Evolutionary conservation across 35 echinoderm and acorn worm genomes (phyloP).

Genomic region (Lytechinus pictus): DNA sequence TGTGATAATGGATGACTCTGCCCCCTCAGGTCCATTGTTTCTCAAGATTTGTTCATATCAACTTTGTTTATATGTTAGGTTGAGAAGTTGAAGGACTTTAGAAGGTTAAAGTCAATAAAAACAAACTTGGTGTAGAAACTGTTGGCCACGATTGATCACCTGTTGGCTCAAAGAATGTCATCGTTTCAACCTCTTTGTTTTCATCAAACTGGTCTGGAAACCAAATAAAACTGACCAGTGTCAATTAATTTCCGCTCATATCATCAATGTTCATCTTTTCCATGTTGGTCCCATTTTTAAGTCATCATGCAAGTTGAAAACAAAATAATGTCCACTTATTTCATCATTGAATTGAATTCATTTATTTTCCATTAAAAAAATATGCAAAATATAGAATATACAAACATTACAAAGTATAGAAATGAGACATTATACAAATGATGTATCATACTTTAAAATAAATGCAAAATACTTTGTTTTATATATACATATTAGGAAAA

Average conservation of each 20-base stretch:
- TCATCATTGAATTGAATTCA: too few species aligned
- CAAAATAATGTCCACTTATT: too few species aligned
- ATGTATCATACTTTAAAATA: too few species aligned
- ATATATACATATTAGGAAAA: too few species aligned
- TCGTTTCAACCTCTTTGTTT: not conserved
- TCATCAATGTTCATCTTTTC: not conserved
- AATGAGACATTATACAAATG: too few species aligned
- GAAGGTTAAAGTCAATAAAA: not conserved
- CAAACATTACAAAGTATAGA: too few species aligned
- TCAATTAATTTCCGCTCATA: not conserved
- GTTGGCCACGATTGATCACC: not conserved
- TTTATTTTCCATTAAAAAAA: too few species aligned
- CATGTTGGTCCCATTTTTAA: too few species aligned
- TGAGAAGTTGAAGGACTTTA: not conserved
- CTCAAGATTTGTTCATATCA: not conserved
- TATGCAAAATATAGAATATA: too few species aligned
- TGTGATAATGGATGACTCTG: not conserved
- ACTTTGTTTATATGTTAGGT: not conserved
- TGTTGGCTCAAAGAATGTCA: not conserved
- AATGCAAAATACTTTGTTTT: too few species aligned
- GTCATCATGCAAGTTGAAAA: too few species aligned
- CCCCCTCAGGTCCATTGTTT: not conserved
- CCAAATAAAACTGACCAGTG: not conserved
- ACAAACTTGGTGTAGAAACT: not conserved
- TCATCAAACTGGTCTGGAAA: not conserved